Evolutionary conservation across 2,113 vertebrate genomes (phyloP), one percentile per base, ranked within the genome.

Genomic region (Zapus hudsonius): DNA sequence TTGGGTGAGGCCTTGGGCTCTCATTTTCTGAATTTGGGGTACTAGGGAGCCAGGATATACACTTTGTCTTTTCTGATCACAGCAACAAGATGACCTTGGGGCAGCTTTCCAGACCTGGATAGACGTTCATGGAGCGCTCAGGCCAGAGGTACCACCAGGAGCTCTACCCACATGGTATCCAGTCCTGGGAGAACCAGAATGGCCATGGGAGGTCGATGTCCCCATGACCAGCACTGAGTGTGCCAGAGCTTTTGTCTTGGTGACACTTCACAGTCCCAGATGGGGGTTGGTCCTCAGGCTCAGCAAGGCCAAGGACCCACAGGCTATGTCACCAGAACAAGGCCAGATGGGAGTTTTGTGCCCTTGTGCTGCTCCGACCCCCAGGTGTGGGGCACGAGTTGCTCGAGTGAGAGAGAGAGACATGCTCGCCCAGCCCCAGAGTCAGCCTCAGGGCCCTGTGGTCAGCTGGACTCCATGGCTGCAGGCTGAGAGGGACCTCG

Each of bases 81-180:
- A 98, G 98, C 98, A 97, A 5, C 98, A 98, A 83, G 99, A 99
- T 7, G 97, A 98, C 94, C 98, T 99, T 82, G 98, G 98, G 47
- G 95, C 97, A 92, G 97, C 98, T 95, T 97, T 99, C 97, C 98
- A 97, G 93, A 98, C 98, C 0, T 98, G 98, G 84, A 95, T 98
- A 9, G 98, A 98, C 96, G 97, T 98, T 3, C 97, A 96, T 79
- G 93, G 96, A 5, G 97, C 97, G 2, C 97, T 99, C 96, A 99
- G 97, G 97, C 96, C 98, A 89, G 98, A 99, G 98, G 99, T 99
- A 96, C 0, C 5, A 23, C 61, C 9, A 0, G 23, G 55, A 19
- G 5, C 36, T 40, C 27, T 27, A 20, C 36, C 67, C 16, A 0
- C 2, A 0, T 2, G 90, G 63, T 44, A 2, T 15, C 16, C 31